These are phyloP conservation scores for Eristalis pertinax DNA, from an alignment of 2,888 invertebrate genomes.

Conservation along the genomic window DNA sequence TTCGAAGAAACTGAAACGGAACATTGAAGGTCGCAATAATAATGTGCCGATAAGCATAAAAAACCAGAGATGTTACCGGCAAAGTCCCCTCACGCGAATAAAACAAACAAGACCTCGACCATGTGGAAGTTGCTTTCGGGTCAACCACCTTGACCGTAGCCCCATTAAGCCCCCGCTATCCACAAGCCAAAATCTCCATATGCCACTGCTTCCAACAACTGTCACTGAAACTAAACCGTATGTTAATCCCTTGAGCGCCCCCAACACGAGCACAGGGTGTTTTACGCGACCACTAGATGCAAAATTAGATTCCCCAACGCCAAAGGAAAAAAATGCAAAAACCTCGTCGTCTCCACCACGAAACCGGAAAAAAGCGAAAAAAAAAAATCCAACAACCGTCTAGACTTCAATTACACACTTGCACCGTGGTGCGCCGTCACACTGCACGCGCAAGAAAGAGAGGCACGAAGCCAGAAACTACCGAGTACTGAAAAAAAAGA, in stretches of 20 bases:
- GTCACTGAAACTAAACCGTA: not conserved
- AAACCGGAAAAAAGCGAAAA: slow-evolving; percentile 13
- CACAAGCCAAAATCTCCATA: not conserved
- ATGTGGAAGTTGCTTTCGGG: not conserved
- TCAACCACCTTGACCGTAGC: not conserved
- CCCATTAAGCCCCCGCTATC: not conserved
- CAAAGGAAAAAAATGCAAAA: slow-evolving; percentile 51
- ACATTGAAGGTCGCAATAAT: not conserved
- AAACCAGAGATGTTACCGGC: not conserved
- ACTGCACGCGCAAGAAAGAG: slow-evolving; percentile 51
- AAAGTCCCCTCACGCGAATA: not conserved
- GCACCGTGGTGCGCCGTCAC: not conserved
- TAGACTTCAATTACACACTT: slow-evolving; percentile 64
- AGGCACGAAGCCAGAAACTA: slow-evolving; percentile 48
- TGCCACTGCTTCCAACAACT: not conserved
- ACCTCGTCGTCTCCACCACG: slow-evolving; percentile 7
- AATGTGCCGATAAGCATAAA: not conserved
- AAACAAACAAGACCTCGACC: not conserved
- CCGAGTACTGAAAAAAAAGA: slow-evolving; percentile 21
- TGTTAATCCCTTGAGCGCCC: not conserved
- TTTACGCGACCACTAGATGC: not conserved
- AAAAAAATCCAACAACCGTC: slow-evolving; percentile 35
- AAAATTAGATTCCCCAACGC: not conserved
- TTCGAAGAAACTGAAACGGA: not conserved
- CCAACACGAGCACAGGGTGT: not conserved